phyloP scores from a whole-genome alignment of 2,113 vertebrate genomes.

The Cathartes aura region DNA sequence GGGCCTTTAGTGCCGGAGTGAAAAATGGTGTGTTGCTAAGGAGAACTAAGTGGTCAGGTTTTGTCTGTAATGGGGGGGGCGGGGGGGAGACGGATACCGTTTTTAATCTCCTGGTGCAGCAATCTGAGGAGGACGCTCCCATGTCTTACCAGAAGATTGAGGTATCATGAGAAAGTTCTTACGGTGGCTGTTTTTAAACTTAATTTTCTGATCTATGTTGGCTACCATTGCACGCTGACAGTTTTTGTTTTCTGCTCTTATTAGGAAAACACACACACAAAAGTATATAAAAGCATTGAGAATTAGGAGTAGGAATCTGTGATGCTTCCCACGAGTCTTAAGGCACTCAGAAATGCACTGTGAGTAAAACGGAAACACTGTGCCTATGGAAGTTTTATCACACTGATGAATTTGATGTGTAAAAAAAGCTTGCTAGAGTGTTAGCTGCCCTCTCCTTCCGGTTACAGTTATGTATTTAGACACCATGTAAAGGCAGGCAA shows the following conservation, averaged over 20 bases:
- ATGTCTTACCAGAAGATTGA: background rate
- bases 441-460: background rate
- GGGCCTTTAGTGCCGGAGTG: background rate
- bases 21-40: fast-evolving
- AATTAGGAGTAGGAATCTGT: background rate
- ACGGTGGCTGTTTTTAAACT: background rate
- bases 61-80: background rate
- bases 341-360: background rate
- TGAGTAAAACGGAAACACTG: background rate
- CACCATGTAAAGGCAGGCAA: background rate
- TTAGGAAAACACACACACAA: background rate
- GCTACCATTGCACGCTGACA: fast-evolving
- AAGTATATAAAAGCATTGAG: background rate
- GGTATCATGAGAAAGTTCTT: background rate
- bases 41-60: background rate
- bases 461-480: fast-evolving
- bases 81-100: no score
- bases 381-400: background rate
- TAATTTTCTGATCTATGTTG: background rate
- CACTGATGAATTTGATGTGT: fast-evolving
- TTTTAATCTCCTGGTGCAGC: background rate
- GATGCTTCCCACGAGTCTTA: fast-evolving
- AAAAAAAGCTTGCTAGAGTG: background rate
- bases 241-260: background rate
- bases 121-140: background rate